These are phyloP conservation scores for Chunga burmeisteri DNA, from an alignment of 2,113 vertebrate genomes.

Conservation along the genomic window DNA sequence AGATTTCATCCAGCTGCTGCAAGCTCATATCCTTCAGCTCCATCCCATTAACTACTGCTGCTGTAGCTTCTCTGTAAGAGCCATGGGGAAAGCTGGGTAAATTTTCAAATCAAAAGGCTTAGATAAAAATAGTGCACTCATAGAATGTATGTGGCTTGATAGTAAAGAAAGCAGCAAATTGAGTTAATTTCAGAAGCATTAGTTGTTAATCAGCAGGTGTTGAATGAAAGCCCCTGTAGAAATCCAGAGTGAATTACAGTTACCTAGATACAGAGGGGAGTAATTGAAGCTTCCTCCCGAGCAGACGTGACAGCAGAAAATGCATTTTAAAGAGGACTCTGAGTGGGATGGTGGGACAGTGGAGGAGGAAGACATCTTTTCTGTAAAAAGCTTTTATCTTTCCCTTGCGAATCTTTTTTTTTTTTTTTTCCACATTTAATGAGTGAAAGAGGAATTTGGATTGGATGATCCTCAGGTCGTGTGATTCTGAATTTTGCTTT, in stretches of 20 bases:
- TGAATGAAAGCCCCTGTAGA: neutral
- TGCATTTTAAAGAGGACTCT: neutral
- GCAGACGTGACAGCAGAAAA: neutral
- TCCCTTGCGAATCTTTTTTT: neutral
- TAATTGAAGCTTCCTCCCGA: neutral
- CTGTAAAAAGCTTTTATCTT: neutral
- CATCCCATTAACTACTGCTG: constrained; percentile 77
- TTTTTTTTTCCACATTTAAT: neutral
- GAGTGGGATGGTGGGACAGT: neutral
- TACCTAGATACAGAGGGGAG: neutral
- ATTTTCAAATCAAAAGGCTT: neutral
- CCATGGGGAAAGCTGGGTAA: neutral
- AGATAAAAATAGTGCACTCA: neutral
- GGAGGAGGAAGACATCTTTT: neutral
- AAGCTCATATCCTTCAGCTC: constrained; percentile 79
- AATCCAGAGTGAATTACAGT: neutral
- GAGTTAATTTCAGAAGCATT: neutral
- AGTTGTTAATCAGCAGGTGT: neutral
- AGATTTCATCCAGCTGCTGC: constrained; percentile 73
- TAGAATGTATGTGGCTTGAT: neutral
- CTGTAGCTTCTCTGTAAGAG: constrained; percentile 73
- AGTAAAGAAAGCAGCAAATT: neutral
- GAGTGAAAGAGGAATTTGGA: neutral
- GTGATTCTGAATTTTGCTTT: neutral
- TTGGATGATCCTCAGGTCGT: fast-evolving